Conservation (phyloP, 1,140 invertebrate species). For the Brachionus paranguensis region DNA sequence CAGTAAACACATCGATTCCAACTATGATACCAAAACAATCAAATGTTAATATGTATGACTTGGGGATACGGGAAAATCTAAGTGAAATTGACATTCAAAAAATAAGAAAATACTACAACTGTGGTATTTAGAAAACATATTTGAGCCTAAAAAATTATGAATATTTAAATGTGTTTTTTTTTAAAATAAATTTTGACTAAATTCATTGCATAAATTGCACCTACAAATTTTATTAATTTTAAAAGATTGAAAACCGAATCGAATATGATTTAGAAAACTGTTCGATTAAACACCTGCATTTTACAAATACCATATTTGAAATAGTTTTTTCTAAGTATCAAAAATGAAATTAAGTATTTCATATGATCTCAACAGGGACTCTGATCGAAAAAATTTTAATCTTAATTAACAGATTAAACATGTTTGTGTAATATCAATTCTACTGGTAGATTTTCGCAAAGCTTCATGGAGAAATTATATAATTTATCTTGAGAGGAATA, state of each 20-base stretch:
- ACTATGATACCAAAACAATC: conserved; percentile 1
- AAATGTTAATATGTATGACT: conserved; percentile 2
- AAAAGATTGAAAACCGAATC: neutral
- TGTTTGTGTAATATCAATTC: neutral
- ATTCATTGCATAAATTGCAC: neutral
- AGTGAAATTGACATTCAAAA: conserved; percentile 24
- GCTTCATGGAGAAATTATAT: neutral
- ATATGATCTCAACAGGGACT: neutral
- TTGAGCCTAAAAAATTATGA: neutral
- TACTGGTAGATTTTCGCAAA: neutral
- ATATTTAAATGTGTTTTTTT: neutral
- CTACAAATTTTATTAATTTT: neutral
- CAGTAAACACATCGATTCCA: neutral
- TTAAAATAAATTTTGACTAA: neutral
- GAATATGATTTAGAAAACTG: neutral
- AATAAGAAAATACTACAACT: conserved; percentile 18
- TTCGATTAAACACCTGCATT: neutral
- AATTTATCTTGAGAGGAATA: neutral
- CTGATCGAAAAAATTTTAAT: neutral
- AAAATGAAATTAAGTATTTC: neutral
- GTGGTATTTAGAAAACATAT: neutral
- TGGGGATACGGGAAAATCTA: neutral
- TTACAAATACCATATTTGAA: neutral
- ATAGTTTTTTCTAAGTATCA: neutral
- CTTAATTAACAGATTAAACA: neutral